These are phyloP conservation scores for Drosophila sucinea DNA, from an alignment of 1,140 invertebrate species.

Conservation along the genomic window DNA sequence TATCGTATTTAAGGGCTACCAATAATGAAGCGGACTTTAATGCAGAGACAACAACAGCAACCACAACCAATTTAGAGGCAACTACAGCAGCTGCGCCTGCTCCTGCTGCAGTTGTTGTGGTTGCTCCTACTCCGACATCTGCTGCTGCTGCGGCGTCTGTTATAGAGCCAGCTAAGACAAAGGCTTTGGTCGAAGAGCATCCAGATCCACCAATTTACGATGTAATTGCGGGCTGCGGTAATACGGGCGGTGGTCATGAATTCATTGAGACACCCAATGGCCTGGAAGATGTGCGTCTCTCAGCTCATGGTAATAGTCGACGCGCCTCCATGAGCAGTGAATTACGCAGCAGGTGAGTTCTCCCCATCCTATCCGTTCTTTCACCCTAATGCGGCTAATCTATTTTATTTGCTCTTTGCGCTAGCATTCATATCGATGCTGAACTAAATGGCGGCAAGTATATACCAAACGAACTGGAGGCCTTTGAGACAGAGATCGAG, in stretches of 20 bases:
- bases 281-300: constrained; percentile 68
- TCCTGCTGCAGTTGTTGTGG: neutral
- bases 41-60: constrained; percentile 70
- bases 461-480: constrained; percentile 79
- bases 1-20: constrained; percentile 96
- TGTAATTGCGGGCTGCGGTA: constrained; percentile 50
- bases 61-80: constrained; percentile 14
- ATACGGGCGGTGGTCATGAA: constrained; percentile 62
- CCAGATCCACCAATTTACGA: constrained; percentile 75
- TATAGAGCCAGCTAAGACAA: constrained; percentile 69
- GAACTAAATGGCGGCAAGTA: constrained; percentile 78
- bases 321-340: constrained; percentile 77
- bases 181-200: constrained; percentile 71
- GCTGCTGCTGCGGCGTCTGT: constrained; percentile 41
- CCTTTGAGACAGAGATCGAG: constrained; percentile 81
- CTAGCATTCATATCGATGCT: constrained; percentile 76
- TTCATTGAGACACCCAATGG: constrained; percentile 73
- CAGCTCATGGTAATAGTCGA: constrained; percentile 66
- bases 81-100: neutral
- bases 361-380: neutral
- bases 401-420: neutral
- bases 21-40: constrained; percentile 83
- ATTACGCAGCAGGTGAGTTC: constrained; percentile 70
- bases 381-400: neutral
- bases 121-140: neutral